Conservation (phyloP, 2,888 invertebrate species). For the Trissolcus japonicus region DNA sequence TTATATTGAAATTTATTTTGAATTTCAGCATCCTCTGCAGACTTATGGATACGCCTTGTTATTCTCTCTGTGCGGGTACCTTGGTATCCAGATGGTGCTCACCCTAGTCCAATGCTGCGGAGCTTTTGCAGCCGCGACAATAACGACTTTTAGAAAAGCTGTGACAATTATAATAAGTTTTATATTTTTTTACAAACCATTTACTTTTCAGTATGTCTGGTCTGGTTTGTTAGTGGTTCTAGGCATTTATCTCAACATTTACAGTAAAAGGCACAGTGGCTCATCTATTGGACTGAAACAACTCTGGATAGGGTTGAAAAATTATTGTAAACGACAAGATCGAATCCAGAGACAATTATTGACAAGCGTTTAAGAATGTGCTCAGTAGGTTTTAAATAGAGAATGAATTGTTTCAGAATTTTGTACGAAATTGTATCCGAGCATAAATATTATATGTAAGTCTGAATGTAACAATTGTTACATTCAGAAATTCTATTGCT, state of each 20-base stretch:
- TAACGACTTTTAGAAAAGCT: slow-evolving; percentile 93
- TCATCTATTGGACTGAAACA: slow-evolving; percentile 45
- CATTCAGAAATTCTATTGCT: neutral
- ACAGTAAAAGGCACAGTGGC: slow-evolving; percentile 81
- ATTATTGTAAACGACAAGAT: slow-evolving; percentile 64
- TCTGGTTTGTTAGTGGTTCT: slow-evolving; percentile 91
- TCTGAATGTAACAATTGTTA: too few relatives aligned
- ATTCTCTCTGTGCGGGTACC: slow-evolving; percentile 92
- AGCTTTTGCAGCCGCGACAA: slow-evolving; percentile 94
- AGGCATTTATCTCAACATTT: slow-evolving; percentile 96
- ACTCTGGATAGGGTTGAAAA: slow-evolving; percentile 58
- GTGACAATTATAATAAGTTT: slow-evolving; percentile 95
- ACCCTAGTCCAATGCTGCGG: slow-evolving; percentile 92
- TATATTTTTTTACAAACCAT: slow-evolving; percentile 94
- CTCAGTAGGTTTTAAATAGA: too few relatives aligned
- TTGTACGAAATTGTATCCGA: neutral
- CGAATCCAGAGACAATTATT: slow-evolving; percentile 65
- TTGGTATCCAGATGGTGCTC: slow-evolving; percentile 95
- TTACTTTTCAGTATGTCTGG: slow-evolving; percentile 93
- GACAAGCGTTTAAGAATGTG: slow-evolving; percentile 62
- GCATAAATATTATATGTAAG: neutral
- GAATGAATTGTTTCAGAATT: neutral
- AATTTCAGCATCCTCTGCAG: slow-evolving; percentile 82
- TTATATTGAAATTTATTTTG: slow-evolving; percentile 12
- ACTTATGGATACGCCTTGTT: slow-evolving; percentile 91